Conservation (phyloP, 2,888 invertebrate species). For the Drosophila merina region DNA sequence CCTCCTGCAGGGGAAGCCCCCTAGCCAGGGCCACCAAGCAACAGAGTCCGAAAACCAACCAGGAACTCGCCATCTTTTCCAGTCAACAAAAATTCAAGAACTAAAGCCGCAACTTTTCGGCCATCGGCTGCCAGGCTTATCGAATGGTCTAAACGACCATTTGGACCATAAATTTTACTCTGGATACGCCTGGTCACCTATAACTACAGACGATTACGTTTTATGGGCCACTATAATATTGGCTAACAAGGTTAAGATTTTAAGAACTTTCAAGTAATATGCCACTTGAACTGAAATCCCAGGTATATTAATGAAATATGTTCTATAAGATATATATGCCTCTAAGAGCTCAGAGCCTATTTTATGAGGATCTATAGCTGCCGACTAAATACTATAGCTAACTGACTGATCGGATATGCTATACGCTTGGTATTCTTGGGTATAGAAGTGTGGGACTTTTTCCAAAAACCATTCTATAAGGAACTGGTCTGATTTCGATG, state of each 20-base stretch:
- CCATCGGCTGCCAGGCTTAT: conserved; percentile 22
- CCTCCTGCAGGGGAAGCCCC: conserved; percentile 50
- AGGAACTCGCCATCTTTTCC: conserved; percentile 51
- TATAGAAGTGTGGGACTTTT: no score
- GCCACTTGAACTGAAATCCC: neutral
- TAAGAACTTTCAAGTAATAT: neutral
- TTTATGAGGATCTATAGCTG: no score
- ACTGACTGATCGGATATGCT: no score
- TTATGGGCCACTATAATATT: conserved; percentile 24
- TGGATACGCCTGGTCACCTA: conserved; percentile 40
- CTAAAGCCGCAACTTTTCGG: conserved; percentile 10
- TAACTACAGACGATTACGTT: conserved; percentile 21
- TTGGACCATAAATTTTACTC: conserved; percentile 34
- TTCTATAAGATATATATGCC: no score
- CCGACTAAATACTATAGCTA: no score
- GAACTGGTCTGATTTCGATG: no score
- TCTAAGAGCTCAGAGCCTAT: no score
- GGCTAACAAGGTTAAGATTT: conserved; percentile 8
- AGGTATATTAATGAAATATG: neutral
- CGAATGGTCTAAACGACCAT: conserved; percentile 23
- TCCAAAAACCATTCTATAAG: no score
- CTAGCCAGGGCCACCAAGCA: conserved; percentile 33
- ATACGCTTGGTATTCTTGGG: no score
- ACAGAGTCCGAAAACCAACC: conserved; percentile 11
- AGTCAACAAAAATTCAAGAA: conserved; percentile 9